Evolutionary conservation across 1,140 invertebrate genomes (phyloP).

Genomic region (Pararge aegeria): DNA sequence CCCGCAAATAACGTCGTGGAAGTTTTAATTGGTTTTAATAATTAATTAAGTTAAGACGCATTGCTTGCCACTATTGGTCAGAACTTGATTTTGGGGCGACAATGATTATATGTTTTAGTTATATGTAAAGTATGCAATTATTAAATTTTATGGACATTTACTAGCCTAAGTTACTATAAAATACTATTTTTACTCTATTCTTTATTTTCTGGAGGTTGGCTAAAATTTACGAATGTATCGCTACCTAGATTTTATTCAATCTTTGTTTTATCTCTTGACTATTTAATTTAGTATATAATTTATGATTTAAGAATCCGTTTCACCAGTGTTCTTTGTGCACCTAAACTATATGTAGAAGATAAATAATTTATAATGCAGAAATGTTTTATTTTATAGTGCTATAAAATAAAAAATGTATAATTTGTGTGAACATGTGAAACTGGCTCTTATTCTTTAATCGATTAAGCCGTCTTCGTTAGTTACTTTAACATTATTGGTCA

Average conservation of each 20-base stretch:
- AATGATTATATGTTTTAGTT: too few relatives aligned
- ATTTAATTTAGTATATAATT: constrained; percentile 28
- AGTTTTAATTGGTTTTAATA: too few relatives aligned
- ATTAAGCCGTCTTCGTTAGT: neutral
- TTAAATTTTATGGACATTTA: neutral
- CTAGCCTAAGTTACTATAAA: neutral
- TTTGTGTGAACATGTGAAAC: neutral
- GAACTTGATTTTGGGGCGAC: too few relatives aligned
- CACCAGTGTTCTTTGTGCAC: neutral
- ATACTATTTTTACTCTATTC: neutral
- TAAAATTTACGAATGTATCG: constrained; percentile 32
- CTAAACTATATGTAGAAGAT: neutral
- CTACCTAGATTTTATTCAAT: constrained; percentile 37
- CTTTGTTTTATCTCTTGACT: constrained; percentile 56
- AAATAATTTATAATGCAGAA: neutral
- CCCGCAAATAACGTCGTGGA: too few relatives aligned
- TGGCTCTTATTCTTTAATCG: neutral
- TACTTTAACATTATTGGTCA: neutral
- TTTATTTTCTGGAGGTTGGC: constrained; percentile 18
- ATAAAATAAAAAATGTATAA: neutral
- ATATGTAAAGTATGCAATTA: neutral
- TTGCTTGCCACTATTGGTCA: too few relatives aligned
- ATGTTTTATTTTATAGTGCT: neutral
- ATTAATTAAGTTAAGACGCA: too few relatives aligned
- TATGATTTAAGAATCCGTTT: constrained; percentile 17